A percentile compares a stretch with the other conserved stretches of the same genome.
Evolutionary conservation across 2,888 invertebrate species (phyloP).

Genomic region (Cryptus armator): DNA sequence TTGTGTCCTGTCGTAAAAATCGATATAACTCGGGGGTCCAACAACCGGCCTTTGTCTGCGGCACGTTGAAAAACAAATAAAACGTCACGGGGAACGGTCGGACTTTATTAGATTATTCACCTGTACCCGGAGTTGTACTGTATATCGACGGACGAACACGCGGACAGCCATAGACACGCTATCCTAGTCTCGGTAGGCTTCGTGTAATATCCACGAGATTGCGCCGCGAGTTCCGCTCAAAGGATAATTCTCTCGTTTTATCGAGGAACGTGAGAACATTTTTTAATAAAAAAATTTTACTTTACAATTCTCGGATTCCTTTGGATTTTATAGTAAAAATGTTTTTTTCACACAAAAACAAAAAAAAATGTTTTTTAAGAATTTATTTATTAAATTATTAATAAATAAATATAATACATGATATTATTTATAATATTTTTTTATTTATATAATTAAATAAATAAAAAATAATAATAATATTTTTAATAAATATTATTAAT

Average conservation of each 20-base stretch:
- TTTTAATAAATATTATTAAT: too few species aligned
- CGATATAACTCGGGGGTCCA: constrained; percentile 53
- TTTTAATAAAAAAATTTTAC: too few species aligned
- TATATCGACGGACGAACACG: constrained; percentile 60
- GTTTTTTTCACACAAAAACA: too few species aligned
- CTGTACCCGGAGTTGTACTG: constrained; percentile 17
- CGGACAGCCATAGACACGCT: not conserved
- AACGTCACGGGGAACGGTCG: constrained; percentile 36
- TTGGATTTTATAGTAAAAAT: too few species aligned
- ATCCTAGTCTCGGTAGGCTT: constrained; percentile 20
- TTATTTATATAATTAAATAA: too few species aligned
- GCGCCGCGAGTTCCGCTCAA: constrained; percentile 46
- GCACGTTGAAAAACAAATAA: constrained; percentile 43
- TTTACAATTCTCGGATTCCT: too few species aligned
- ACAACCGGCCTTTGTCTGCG: constrained; percentile 36
- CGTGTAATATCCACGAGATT: constrained; percentile 46
- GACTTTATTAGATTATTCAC: constrained; percentile 61
- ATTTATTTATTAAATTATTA: too few species aligned
- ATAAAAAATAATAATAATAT: too few species aligned
- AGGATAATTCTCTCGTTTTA: not conserved
- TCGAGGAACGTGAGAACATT: not conserved
- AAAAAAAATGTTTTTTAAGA: too few species aligned
- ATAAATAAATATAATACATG: too few species aligned
- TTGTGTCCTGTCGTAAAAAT: constrained; percentile 40
- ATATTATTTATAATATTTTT: too few species aligned